A percentile compares a stretch with the other conserved stretches of the same genome.
phyloP scores from a whole-genome alignment of 2,797 vertebrate genomes.

The Huso huso region DNA sequence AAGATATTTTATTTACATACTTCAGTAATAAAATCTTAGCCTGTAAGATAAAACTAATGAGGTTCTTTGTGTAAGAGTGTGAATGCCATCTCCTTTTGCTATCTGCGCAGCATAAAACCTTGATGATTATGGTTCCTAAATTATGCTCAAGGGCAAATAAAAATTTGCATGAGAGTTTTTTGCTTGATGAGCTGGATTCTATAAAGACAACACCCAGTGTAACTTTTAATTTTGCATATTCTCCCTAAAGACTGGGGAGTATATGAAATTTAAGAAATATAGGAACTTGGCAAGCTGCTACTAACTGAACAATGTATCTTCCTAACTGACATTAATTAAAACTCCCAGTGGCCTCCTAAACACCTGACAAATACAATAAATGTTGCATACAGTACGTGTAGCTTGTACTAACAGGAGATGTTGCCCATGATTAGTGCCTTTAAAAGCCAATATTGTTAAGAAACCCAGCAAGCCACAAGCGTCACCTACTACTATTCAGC shows the following conservation, averaged over 20 bases:
- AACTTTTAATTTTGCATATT: slow-evolving; percentile 83
- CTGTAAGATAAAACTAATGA: slow-evolving; percentile 94
- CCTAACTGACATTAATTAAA: slow-evolving; percentile 84
- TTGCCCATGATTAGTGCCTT: slow-evolving; percentile 37
- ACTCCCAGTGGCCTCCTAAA: slow-evolving; percentile 76
- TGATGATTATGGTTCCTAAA: slow-evolving; percentile 99
- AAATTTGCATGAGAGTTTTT: slow-evolving; percentile 94
- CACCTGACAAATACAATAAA: slow-evolving; percentile 83
- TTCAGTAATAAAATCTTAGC: slow-evolving; percentile 76
- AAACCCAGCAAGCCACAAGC: slow-evolving; percentile 18
- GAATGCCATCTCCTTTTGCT: slow-evolving; percentile 79
- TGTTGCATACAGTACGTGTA: slow-evolving; percentile 62
- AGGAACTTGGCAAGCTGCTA: slow-evolving; percentile 74
- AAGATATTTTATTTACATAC: slow-evolving; percentile 69
- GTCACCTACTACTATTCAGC: no score
- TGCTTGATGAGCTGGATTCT: slow-evolving; percentile 78
- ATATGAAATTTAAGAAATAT: slow-evolving; percentile 77
- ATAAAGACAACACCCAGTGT: slow-evolving; percentile 81
- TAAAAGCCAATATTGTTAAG: slow-evolving; percentile 42
- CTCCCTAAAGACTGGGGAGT: slow-evolving; percentile 74
- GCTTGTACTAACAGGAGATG: slow-evolving; percentile 54
- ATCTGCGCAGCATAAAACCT: slow-evolving; percentile 74
- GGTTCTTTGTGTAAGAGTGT: slow-evolving; percentile 92
- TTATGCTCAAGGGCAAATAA: slow-evolving; percentile 99
- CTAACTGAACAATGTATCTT: slow-evolving; percentile 76